Evolutionary conservation across 2,113 vertebrate species (phyloP).

Genomic region (Hippocampus abdominalis): DNA sequence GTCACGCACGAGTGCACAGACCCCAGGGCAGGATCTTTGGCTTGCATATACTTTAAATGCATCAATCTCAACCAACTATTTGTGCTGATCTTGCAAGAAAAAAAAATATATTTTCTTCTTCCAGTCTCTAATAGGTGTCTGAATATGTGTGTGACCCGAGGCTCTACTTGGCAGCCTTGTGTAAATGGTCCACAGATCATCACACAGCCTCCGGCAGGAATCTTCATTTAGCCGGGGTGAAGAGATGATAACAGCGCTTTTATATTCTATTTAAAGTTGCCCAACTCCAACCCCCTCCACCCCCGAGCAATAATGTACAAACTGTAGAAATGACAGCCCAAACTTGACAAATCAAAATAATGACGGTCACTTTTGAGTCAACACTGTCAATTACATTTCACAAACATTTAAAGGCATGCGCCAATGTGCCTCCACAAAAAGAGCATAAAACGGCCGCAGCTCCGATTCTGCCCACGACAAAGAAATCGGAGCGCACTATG

Average conservation of each 20-base stretch:
- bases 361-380: no score
- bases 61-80: not conserved
- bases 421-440: no score
- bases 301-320: no score
- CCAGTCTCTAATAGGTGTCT: not conserved
- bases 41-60: conserved; percentile 4
- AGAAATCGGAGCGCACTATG: no score
- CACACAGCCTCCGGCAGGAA: not conserved
- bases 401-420: no score
- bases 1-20: not conserved
- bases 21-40: not conserved
- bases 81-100: not conserved
- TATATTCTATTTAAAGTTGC: not conserved
- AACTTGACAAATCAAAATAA: no score
- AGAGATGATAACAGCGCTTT: not conserved
- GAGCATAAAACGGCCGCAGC: no score
- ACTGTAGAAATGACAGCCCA: no score
- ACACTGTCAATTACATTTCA: no score
- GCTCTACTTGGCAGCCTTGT: not conserved
- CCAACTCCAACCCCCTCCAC: no score
- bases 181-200: conserved; percentile 4
- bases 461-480: no score
- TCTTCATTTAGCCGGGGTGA: not conserved
- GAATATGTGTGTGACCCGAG: not conserved
- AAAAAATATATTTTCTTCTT: not conserved